These are phyloP conservation scores for Oreocharis arfaki DNA, from an alignment of 2,113 vertebrate genomes.

Conservation along the genomic window DNA sequence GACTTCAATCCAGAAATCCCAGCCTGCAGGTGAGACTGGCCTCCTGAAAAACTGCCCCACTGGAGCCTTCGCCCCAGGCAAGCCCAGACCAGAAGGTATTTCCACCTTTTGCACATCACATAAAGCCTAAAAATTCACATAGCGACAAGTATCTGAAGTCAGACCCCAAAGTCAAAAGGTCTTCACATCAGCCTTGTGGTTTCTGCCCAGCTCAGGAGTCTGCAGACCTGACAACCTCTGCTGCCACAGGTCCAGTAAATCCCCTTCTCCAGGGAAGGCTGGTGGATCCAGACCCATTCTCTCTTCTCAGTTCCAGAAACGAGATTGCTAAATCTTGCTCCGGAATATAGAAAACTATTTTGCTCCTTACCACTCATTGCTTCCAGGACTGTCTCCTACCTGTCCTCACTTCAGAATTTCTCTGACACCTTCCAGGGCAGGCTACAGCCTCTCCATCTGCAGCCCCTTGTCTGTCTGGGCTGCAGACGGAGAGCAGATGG, in stretches of 20 bases:
- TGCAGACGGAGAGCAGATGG: conserved; percentile 32
- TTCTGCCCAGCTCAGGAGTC: neutral
- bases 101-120: neutral
- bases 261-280: neutral
- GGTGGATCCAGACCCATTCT: neutral
- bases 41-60: neutral
- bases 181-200: neutral
- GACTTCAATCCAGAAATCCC: neutral
- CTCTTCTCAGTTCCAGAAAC: neutral
- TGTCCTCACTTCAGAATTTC: conserved; percentile 14
- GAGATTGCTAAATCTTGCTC: neutral
- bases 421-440: conserved; percentile 28
- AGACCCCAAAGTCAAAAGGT: neutral
- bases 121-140: neutral
- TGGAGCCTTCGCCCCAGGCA: neutral
- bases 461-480: neutral
- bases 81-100: neutral
- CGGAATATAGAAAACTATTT: neutral
- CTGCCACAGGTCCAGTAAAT: neutral
- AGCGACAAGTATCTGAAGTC: neutral
- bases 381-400: conserved; percentile 31
- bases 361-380: neutral
- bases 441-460: conserved; percentile 50
- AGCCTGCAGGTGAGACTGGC: neutral
- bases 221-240: neutral